A percentile compares a stretch with the other conserved stretches of the same genome.
phyloP scores from a whole-genome alignment of 2,113 vertebrate genomes.

The Otis tarda region DNA sequence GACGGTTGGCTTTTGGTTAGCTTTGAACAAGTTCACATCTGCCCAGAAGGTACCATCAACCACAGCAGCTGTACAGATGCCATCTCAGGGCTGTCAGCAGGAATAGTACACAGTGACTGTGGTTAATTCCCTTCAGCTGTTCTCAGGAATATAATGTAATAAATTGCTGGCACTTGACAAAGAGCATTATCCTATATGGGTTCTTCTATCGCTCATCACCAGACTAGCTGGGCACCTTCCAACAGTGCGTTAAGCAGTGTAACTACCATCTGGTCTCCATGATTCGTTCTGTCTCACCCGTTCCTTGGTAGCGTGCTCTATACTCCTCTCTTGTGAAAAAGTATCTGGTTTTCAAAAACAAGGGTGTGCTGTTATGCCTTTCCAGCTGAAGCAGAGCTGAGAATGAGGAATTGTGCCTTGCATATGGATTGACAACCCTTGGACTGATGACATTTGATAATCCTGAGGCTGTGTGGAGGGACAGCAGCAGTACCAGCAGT shows the following conservation, averaged over 20 bases:
- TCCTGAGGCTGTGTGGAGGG: not conserved
- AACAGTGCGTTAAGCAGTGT: not conserved
- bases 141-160: not conserved
- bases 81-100: not conserved
- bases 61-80: not conserved
- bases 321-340: not conserved
- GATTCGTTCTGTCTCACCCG: not conserved
- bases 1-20: not conserved
- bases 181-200: not conserved
- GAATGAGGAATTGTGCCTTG: not conserved
- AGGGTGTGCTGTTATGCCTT: not conserved
- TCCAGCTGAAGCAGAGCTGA: not conserved
- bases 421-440: fast-evolving
- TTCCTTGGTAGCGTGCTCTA: not conserved
- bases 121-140: conserved; percentile 4
- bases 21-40: not conserved
- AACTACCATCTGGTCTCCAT: not conserved
- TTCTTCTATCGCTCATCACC: not conserved
- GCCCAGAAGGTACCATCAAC: not conserved
- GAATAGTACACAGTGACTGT: not conserved
- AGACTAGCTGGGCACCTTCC: conserved; percentile 7
- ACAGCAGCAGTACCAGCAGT: not conserved
- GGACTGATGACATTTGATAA: not conserved
- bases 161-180: not conserved
- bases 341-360: not conserved